These are phyloP conservation scores for Zygothrica quintamaculata DNA, from an alignment of 2,888 invertebrate genomes.

Conservation along the genomic window DNA sequence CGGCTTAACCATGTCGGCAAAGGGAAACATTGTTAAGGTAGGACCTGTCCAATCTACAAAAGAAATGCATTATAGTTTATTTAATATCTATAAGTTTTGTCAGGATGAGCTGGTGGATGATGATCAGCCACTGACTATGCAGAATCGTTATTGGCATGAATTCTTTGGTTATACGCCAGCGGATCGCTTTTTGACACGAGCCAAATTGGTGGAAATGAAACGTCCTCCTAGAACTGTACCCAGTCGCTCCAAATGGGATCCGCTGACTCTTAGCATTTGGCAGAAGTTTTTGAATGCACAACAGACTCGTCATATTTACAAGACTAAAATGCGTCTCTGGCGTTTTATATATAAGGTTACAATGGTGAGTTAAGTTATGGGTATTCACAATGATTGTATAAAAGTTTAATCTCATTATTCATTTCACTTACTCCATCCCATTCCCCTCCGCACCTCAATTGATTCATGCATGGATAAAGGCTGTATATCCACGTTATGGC, in stretches of 20 bases:
- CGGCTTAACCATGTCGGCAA: slow-evolving; percentile 5
- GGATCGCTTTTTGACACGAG: slow-evolving; percentile 88
- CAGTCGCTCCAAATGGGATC: slow-evolving; percentile 88
- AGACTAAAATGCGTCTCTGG: slow-evolving; percentile 94
- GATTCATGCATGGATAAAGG: slow-evolving; percentile 67
- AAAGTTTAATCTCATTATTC: no score
- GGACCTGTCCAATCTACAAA: slow-evolving; percentile 13
- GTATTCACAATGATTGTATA: no score
- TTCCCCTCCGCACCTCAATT: no score
- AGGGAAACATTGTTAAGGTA: slow-evolving; percentile 49
- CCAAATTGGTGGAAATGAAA: slow-evolving; percentile 88
- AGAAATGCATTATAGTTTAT: no score
- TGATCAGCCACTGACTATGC: slow-evolving; percentile 51
- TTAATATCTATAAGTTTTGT: background rate
- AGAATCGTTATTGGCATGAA: slow-evolving; percentile 77
- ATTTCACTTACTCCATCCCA: no score
- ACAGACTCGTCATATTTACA: slow-evolving; percentile 92
- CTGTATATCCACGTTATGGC: slow-evolving; percentile 88
- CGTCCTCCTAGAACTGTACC: slow-evolving; percentile 87
- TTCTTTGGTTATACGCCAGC: slow-evolving; percentile 85
- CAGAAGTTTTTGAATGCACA: slow-evolving; percentile 91
- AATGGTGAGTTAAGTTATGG: slow-evolving; percentile 88
- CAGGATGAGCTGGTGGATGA: slow-evolving; percentile 35
- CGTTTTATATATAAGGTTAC: slow-evolving; percentile 90
- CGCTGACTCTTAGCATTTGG: slow-evolving; percentile 91